Evolutionary conservation across 2,888 invertebrate genomes (phyloP), one percentile per base, ranked within the genome.

Genomic region (Pammene aurita): DNA sequence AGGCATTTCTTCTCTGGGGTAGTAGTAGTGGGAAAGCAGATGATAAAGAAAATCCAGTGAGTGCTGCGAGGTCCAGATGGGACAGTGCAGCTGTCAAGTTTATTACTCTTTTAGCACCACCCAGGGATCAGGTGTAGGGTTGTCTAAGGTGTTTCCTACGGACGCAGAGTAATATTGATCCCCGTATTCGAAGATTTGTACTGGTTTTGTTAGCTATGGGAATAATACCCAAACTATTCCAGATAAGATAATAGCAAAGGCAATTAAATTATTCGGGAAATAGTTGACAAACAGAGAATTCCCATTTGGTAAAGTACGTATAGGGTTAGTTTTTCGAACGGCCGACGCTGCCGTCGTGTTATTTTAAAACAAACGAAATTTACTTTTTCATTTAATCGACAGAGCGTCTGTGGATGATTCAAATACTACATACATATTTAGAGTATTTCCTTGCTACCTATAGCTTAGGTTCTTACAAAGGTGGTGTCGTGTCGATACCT

Each of bases 241-340:
- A 26, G 26, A 26, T 26, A 26, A 75, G 84, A 84, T 80, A 83
- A 81, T 80, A 78, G 78, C 74, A 74, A 76, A 72, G 78, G 80
- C 84, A 83, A 83, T 84, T 83, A 84, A 81, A 77, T 83, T 78
- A 77, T 81, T 78, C 44, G 61, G 69, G 66, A 55, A 55, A 66
- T 74, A 71, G 72, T 72, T 73, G 75, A 58, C 75, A 75, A 76
- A 77, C 75, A 77, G 77, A 67, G 77, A 74, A 76, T 78, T 77
- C 75, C 77, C 78, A 77, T 79, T 81, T 74, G 71, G 62, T 69
- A 46, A 58, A 64, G 52, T 72, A 26, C 26, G 26, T 26, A 4
- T 71, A 72, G 73, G 71, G 71, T 72, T 76, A 72, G 75, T 66
- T 79, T n/a, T 70, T 72, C 68, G 16, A 41, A 61, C 14, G 16